Evolutionary conservation across 2,113 vertebrate species (phyloP).

Genomic region (Callaeas wilsoni): DNA sequence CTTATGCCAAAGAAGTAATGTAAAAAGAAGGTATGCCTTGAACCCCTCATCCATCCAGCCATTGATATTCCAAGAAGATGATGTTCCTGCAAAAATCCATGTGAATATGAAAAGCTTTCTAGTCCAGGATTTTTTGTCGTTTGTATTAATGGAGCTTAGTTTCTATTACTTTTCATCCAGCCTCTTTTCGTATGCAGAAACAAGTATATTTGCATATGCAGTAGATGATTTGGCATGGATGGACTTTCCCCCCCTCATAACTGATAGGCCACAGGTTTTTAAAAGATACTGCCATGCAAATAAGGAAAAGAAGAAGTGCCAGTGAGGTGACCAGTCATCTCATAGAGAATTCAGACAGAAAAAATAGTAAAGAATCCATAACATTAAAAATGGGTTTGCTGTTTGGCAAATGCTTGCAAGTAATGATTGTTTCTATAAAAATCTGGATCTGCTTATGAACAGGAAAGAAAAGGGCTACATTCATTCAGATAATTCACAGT

Average conservation of each 20-base stretch:
- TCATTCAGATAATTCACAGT: not conserved
- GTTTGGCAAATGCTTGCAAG: not conserved
- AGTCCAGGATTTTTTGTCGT: not conserved
- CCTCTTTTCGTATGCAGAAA: not conserved
- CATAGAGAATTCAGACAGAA: not conserved
- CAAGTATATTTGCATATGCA: not conserved
- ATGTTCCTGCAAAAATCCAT: not conserved
- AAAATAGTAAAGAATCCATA: not conserved
- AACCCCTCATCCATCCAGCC: not conserved
- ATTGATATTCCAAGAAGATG: not conserved
- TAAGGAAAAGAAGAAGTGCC: not conserved
- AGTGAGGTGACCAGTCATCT: not conserved
- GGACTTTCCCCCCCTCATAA: accelerated
- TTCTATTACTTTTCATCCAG: not conserved
- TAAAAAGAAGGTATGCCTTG: not conserved
- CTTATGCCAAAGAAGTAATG: not conserved
- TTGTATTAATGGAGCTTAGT: not conserved
- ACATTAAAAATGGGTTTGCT: not conserved
- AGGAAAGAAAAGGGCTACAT: not conserved
- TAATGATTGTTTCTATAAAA: not conserved
- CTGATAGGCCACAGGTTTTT: not conserved
- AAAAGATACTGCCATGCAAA: not conserved
- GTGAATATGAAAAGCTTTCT: not conserved
- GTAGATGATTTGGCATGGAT: not conserved
- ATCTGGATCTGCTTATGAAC: not conserved